These are phyloP conservation scores for Anguilla anguilla DNA, from an alignment of 2,797 vertebrate species.

Conservation along the genomic window DNA sequence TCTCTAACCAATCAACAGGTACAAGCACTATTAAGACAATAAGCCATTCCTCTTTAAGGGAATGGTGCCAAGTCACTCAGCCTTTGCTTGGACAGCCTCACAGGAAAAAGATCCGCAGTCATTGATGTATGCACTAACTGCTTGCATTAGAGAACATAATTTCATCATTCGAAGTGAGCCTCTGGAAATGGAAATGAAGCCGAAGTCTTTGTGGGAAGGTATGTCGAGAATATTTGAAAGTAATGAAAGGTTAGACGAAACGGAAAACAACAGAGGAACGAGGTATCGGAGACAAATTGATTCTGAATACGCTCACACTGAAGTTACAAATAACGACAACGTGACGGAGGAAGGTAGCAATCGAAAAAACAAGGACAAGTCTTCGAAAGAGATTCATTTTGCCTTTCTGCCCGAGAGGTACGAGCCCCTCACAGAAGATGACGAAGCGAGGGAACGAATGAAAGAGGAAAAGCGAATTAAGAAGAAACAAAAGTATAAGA, in stretches of 20 bases:
- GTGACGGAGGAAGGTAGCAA: background rate
- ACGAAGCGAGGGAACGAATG: background rate
- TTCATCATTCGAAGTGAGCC: background rate
- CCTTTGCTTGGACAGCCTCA: background rate
- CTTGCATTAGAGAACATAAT: background rate
- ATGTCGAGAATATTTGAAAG: background rate
- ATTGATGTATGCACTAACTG: background rate
- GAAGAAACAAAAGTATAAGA: conserved; percentile 21
- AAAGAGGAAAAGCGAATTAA: conserved; percentile 5
- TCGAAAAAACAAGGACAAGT: background rate
- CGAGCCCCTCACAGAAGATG: background rate
- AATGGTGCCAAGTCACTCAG: background rate
- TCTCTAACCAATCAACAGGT: no score
- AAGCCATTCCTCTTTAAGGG: background rate
- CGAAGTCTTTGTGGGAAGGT: background rate
- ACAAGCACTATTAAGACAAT: no score
- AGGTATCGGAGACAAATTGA: conserved; percentile 3
- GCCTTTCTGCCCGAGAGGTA: conserved; percentile 5
- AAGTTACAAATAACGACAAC: background rate
- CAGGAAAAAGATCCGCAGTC: background rate
- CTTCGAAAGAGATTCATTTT: conserved; percentile 12
- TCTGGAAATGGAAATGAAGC: background rate
- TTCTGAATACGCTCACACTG: background rate
- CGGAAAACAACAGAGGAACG: background rate
- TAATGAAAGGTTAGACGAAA: background rate